Percentiles rank a stretch among this genome's conserved stretches.
Evolutionary conservation across 92 coral and sea anemone genomes (phyloP).

Genomic region (Actinostola sp.): DNA sequence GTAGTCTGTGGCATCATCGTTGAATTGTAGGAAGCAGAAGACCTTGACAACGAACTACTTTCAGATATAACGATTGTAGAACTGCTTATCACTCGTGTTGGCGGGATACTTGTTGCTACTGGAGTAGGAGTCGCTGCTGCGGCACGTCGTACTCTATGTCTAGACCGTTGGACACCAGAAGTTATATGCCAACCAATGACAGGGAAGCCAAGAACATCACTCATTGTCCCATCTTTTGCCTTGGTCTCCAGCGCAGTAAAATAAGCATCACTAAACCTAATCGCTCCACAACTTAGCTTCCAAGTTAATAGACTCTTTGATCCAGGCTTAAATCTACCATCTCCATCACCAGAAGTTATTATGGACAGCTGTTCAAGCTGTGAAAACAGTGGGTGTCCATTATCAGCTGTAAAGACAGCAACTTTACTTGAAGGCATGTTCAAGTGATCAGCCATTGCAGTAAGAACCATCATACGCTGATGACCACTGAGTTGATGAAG

Average conservation of each 20-base stretch:
- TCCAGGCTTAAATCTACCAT: conserved; percentile 78
- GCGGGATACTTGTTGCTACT: conserved; percentile 50
- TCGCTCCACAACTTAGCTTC: conserved; percentile 88
- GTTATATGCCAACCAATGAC: conserved; percentile 92
- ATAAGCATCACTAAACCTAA: conserved; percentile 58
- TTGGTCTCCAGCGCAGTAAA: conserved; percentile 59
- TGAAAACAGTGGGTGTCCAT: conserved; percentile 64
- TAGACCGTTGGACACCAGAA: conserved; percentile 80
- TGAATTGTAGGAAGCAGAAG: conserved; percentile 13
- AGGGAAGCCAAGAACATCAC: conserved; percentile 62
- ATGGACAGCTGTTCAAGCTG: conserved; percentile 76
- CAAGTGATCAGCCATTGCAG: conserved; percentile 59
- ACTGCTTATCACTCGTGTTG: conserved; percentile 60
- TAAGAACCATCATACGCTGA: conserved; percentile 47
- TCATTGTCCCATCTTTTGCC: conserved; percentile 76
- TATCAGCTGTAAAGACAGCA: conserved; percentile 60
- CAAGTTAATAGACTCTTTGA: conserved; percentile 75
- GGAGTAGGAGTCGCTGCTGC: conserved; percentile 81
- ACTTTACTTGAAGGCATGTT: conserved; percentile 48
- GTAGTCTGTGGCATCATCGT: conserved; percentile 30
- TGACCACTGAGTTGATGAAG: conserved; percentile 69
- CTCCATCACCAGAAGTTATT: conserved; percentile 86
- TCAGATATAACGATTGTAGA: conserved; percentile 51
- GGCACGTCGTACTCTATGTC: conserved; percentile 64
- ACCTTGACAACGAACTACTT: conserved; percentile 25